Conservation (phyloP, 2,797 vertebrate genomes). For the Rallus crepitans region DNA sequence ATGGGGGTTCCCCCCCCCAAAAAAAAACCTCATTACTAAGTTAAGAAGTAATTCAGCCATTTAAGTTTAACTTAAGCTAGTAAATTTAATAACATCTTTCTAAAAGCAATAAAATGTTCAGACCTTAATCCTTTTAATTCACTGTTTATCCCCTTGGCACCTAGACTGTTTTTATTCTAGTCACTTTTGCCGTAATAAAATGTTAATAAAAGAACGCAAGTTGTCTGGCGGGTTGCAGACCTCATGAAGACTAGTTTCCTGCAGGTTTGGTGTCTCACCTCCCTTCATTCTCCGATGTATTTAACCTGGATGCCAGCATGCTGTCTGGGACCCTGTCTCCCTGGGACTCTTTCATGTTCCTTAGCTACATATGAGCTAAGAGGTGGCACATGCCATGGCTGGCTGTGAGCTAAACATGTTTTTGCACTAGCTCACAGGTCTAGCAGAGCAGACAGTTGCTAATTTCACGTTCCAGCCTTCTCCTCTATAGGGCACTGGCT, state of each 20-base stretch:
- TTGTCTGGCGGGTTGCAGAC: neutral
- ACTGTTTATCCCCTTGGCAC: constrained; percentile 66
- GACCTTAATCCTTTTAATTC: constrained; percentile 67
- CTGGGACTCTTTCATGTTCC: neutral
- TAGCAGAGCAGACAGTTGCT: neutral
- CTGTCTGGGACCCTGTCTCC: neutral
- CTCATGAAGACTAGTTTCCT: constrained; percentile 14
- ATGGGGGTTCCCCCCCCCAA: neutral
- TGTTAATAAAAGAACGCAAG: neutral
- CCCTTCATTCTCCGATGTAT: neutral
- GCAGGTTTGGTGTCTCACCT: neutral
- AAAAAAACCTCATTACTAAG: constrained; percentile 40
- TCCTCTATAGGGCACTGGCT: neutral
- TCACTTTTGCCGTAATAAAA: constrained; percentile 36
- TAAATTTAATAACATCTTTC: constrained; percentile 66
- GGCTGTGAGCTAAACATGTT: neutral
- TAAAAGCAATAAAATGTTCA: constrained; percentile 57
- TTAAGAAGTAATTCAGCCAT: constrained; percentile 46
- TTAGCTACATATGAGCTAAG: neutral
- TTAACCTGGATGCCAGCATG: neutral
- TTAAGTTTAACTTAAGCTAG: constrained; percentile 57
- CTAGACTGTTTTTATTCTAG: constrained; percentile 49
- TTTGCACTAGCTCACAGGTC: neutral
- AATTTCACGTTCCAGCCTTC: neutral
- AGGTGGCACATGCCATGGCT: neutral